Evolutionary conservation across 1,140 invertebrate genomes (phyloP), one percentile per base, ranked within the genome.

Genomic region (Drosophila melanica): DNA sequence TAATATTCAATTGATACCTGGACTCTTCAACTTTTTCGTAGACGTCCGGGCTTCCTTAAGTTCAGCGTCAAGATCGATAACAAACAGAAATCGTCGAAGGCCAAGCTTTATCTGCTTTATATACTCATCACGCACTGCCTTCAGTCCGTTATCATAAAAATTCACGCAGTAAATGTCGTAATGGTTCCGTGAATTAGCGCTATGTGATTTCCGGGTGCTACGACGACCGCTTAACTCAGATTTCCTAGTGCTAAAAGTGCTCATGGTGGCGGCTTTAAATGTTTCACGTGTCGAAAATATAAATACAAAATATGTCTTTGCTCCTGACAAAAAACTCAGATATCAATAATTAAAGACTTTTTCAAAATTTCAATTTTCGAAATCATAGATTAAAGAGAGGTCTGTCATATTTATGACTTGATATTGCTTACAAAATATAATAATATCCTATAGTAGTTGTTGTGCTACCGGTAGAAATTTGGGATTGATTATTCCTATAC

Each of bases 121-220:
- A 8, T 69, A 87, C 63, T 84, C 84, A 53, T 87, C 62, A 0
- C 84, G 73, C n/a, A 90, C 63, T 14, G 79, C 85, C 27, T 3
- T 58, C 12, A 87, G 48, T 0, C 84, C 80, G 9, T 64, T 84
- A 41, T 87, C 84, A 27, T 87, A 75, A 51, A 87, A 87, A n/a
- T 90, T 84, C 3, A 87, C 10, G 35, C 82, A 86, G 54, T 79
- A 86, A 18, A 86, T 69, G 10, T 60, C 60, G 18, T 72, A 77
- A 3, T 47, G 12, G 1, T 5, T 0, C 0, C 2, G 3, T 4
- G 30, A 4, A 33, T 12, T 14, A 0, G 1, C 4, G 5, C 2
- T 12, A 1, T 1, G 12, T 7, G 14, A 3, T 33, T 60, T 66
- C 0, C 55, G 65, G 7, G 14, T 45, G 9, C 30, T 47, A 6